Evolutionary conservation across 2,888 invertebrate species (phyloP), one percentile per base, ranked within the genome.

Genomic region (Tetranychus truncatus): DNA sequence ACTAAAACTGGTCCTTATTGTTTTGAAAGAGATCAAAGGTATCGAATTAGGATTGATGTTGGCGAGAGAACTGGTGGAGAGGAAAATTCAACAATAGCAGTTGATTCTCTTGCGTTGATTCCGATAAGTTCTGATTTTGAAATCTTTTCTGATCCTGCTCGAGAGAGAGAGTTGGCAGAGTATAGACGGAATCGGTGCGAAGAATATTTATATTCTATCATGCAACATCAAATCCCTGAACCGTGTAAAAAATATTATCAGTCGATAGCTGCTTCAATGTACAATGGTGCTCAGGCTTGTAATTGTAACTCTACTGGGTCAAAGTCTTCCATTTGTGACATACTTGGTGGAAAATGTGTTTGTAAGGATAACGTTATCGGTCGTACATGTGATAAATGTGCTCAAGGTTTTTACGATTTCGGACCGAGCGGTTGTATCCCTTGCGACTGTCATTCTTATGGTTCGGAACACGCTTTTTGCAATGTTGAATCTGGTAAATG

Each of bases 221-320:
- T 18, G 1, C n/a, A 24, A 18, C n/a, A 55, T 20, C 6, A 18
- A n/a, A 55, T 73, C 3, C 55, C 55, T 5, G 69, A 66, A 6
- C 44, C 11, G 20, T 74, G 74, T 69, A 9, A 44, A 45, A 71
- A 21, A 72, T 44, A 46, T 21, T 45, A 74, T 15, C 44, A 46
- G 20, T 74, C 45, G 65, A 9, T 92, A 77, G 92, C 92, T 76
- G 90, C 90, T 78, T 89, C 88, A 78, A 89, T 93, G 34, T 88
- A 89, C 82, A 89, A 92, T 80, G 91, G 92, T 75, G 92, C 91
- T 55, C 87, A 89, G 80, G 86, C 89, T 77, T 99, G 99, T 82
- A 88, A 91, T 76, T 99, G 99, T 85, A 92, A 97, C 82, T 89
- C 89, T 1, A 94, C 94, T 1, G 99, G 99, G 69, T 95, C 97